Conservation (phyloP, 2,113 vertebrate species). For the Microcebus lehilahytsara region DNA sequence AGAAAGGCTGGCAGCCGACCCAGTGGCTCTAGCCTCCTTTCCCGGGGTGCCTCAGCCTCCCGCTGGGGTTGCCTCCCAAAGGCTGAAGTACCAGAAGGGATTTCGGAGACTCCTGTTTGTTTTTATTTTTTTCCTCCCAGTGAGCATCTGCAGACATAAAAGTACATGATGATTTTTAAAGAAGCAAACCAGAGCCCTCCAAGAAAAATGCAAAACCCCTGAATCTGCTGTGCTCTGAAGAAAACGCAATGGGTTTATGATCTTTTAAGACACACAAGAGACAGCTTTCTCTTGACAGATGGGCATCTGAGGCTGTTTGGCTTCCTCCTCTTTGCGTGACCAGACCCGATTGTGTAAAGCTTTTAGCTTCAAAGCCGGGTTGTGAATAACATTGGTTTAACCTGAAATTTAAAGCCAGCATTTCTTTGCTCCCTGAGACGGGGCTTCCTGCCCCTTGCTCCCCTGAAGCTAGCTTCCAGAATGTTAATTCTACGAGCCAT, state of each 20-base stretch:
- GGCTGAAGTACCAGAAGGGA: slow-evolving; percentile 5
- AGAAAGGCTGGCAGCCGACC: background rate
- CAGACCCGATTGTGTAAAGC: slow-evolving; percentile 71
- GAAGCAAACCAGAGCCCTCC: slow-evolving; percentile 60
- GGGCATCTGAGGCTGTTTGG: slow-evolving; percentile 66
- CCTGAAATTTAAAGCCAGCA: slow-evolving; percentile 81
- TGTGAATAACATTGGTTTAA: slow-evolving; percentile 83
- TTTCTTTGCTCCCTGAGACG: slow-evolving; percentile 72
- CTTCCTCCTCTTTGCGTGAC: slow-evolving; percentile 67
- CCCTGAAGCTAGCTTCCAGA: slow-evolving; percentile 81
- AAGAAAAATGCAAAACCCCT: slow-evolving; percentile 55
- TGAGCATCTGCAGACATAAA: slow-evolving; percentile 52
- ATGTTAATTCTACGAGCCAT: slow-evolving; percentile 83
- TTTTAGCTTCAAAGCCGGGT: slow-evolving; percentile 76
- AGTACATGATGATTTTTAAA: slow-evolving; percentile 63
- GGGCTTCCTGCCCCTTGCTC: slow-evolving; percentile 78
- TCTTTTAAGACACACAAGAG: slow-evolving; percentile 68
- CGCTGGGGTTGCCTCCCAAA: background rate
- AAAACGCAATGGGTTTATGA: background rate
- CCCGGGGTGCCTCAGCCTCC: background rate
- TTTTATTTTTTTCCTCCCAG: slow-evolving; percentile 50
- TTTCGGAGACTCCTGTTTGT: slow-evolving; percentile 56
- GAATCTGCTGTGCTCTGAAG: slow-evolving; percentile 41
- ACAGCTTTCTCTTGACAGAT: slow-evolving; percentile 65
- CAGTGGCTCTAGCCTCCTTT: background rate